Conservation (phyloP, 2,888 invertebrate species). For the Ditylenchus weischeri region DNA sequence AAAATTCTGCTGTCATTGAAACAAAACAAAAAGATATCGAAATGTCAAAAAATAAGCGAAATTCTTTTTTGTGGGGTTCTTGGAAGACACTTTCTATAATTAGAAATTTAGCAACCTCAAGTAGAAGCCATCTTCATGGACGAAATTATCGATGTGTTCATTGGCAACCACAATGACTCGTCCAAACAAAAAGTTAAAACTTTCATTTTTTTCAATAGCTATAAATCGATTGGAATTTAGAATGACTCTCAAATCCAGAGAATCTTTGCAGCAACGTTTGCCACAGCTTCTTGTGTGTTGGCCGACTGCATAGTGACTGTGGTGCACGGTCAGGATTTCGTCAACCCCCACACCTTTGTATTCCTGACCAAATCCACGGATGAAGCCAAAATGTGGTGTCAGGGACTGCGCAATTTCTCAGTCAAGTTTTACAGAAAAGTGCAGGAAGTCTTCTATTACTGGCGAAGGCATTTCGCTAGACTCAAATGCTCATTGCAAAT, state of each 20-base stretch:
- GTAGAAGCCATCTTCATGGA: conserved; percentile 33
- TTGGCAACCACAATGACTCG: conserved; percentile 31
- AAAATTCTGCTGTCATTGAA: too few species aligned
- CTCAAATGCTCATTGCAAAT: conserved; percentile 18
- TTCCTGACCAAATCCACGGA: conserved; percentile 38
- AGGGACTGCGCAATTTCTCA: conserved; percentile 30
- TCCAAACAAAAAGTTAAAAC: conserved; percentile 28
- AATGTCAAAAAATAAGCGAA: too few species aligned
- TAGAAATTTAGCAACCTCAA: conserved; percentile 18
- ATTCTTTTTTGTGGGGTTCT: too few species aligned
- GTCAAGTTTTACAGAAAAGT: conserved; percentile 24
- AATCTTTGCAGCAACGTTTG: conserved; percentile 22
- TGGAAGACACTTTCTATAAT: not conserved
- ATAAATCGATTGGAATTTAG: conserved; percentile 2
- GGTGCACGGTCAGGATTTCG: conserved; percentile 35
- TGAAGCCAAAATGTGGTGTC: conserved; percentile 32
- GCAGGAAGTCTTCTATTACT: conserved; percentile 36
- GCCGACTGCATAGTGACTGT: conserved; percentile 34
- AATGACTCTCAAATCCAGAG: conserved; percentile 32
- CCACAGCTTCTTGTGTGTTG: not conserved
- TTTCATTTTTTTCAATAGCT: not conserved
- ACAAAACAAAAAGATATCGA: too few species aligned
- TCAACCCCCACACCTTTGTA: conserved; percentile 39
- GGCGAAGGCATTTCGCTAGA: conserved; percentile 34
- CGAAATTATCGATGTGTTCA: conserved; percentile 38